phyloP scores from a whole-genome alignment of 2,113 vertebrate genomes.

The Epinephelus moara region DNA sequence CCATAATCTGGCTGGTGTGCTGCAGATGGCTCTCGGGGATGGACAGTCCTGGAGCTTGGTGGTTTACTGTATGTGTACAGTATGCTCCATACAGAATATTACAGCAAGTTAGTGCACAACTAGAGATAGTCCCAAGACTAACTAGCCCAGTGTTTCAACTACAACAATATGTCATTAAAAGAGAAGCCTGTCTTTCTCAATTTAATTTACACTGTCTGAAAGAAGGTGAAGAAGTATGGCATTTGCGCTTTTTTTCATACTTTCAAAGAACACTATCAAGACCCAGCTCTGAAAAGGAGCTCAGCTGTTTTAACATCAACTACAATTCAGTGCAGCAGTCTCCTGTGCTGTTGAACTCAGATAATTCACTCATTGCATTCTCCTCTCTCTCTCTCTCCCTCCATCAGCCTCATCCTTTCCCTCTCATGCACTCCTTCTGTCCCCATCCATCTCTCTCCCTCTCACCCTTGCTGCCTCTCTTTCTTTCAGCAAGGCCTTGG shows the following conservation, averaged over 20 bases:
- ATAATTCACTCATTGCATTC: constrained; percentile 60
- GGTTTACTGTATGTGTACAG: not conserved
- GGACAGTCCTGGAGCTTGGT: no score
- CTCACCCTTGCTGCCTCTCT: constrained; percentile 46
- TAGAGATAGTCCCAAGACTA: not conserved
- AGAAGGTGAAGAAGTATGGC: constrained; percentile 25
- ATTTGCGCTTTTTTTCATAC: constrained; percentile 7
- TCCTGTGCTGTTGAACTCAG: constrained; percentile 63
- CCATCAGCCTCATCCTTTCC: constrained; percentile 28
- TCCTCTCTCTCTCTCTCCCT: not conserved
- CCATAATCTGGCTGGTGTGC: no score
- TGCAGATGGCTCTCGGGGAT: no score
- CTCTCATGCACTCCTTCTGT: constrained; percentile 38
- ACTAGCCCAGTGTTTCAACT: constrained; percentile 7
- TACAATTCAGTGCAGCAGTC: constrained; percentile 43
- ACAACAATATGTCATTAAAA: constrained; percentile 26
- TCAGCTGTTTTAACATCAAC: constrained; percentile 52
- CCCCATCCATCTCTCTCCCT: constrained; percentile 32
- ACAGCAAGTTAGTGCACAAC: not conserved
- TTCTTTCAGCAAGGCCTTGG: constrained; percentile 71
- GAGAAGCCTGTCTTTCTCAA: not conserved
- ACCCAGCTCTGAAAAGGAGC: constrained; percentile 30
- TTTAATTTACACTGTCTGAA: constrained; percentile 15
- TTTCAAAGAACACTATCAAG: constrained; percentile 49
- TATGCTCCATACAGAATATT: not conserved